These are phyloP conservation scores for Pundamilia nyererei DNA, from an alignment of 2,113 vertebrate species.

Conservation along the genomic window DNA sequence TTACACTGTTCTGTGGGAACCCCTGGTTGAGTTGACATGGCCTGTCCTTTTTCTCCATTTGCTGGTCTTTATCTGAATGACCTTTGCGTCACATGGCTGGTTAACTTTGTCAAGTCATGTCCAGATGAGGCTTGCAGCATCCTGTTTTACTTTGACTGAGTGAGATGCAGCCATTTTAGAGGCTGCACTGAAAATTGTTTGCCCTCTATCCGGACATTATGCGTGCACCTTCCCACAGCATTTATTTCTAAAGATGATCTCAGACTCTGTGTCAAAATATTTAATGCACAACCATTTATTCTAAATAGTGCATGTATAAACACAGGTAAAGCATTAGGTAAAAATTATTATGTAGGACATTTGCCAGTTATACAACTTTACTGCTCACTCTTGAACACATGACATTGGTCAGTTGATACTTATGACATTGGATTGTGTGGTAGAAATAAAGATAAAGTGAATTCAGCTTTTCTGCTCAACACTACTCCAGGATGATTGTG, in stretches of 20 bases:
- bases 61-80: neutral
- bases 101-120: neutral
- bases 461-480: neutral
- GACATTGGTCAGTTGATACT: neutral
- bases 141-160: neutral
- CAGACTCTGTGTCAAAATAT: neutral
- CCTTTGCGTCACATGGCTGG: neutral
- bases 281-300: neutral
- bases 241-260: neutral
- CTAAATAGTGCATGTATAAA: neutral
- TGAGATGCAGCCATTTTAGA: neutral
- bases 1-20: neutral
- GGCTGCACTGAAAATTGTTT: neutral
- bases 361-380: neutral
- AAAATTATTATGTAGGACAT: neutral
- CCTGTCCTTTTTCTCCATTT: neutral
- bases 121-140: conserved; percentile 14
- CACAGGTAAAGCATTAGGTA: neutral
- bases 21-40: neutral
- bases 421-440: neutral
- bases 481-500: neutral
- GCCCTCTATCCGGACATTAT: neutral
- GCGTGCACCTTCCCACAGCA: neutral
- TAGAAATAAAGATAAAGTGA: neutral
- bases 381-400: neutral